phyloP scores from a whole-genome alignment of 2,113 vertebrate species.

The Phylloscopus whistleri region DNA sequence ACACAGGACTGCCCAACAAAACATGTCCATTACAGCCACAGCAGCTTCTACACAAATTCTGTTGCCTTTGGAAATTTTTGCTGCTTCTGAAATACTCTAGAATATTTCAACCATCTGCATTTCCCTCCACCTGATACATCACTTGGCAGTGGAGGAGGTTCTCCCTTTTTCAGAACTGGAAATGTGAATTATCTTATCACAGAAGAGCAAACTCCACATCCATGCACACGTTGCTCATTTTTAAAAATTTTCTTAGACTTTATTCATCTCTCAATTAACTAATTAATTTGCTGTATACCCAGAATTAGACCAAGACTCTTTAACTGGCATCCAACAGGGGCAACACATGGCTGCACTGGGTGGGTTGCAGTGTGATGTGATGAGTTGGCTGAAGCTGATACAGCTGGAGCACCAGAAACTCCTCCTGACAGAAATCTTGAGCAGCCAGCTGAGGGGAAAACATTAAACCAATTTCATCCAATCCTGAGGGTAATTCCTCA shows the following conservation, averaged over 20 bases:
- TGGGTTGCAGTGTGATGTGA: fast-evolving
- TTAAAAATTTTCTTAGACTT: not conserved
- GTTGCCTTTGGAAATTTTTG: not conserved
- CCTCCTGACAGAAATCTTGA: not conserved
- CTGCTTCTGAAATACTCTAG: not conserved
- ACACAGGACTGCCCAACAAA: not conserved
- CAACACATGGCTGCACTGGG: fast-evolving
- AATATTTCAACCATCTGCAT: not conserved
- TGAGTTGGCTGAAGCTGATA: not conserved
- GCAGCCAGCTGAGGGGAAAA: not conserved
- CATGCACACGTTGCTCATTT: not conserved
- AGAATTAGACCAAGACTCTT: not conserved
- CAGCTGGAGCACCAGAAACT: not conserved
- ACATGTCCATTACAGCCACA: not conserved
- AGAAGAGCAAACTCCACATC: not conserved
- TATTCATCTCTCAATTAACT: not conserved
- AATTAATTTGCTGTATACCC: not conserved
- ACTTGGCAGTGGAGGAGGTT: not conserved
- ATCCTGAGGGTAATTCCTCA: not conserved
- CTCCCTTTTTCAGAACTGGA: not conserved
- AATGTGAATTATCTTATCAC: not conserved
- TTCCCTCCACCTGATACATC: not conserved
- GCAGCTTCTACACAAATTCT: not conserved
- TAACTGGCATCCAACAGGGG: not conserved
- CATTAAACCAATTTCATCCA: not conserved